Evolutionary conservation across 1,140 invertebrate species (phyloP).

Genomic region (Drosophila fuyamai): DNA sequence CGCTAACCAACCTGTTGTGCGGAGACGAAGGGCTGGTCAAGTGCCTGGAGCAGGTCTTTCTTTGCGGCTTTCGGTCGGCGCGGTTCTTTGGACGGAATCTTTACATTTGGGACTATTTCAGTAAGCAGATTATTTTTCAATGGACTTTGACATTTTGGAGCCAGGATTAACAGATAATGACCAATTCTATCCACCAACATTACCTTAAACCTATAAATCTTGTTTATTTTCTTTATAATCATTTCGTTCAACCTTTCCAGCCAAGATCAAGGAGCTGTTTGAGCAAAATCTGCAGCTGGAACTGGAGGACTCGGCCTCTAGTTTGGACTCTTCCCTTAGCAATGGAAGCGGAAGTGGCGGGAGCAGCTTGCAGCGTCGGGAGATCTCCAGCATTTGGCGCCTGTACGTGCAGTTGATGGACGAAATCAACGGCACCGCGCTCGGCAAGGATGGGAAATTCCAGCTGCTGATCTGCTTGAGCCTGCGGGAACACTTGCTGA

Average conservation of each 20-base stretch:
- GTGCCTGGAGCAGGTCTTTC: conserved; percentile 96
- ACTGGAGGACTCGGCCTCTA: conserved; percentile 81
- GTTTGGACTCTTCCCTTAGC: conserved; percentile 79
- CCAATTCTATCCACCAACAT: too few relatives aligned
- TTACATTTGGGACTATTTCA: conserved; percentile 99
- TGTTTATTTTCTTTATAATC: background rate
- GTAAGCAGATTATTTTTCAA: conserved; percentile 86
- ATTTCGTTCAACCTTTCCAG: conserved; percentile 85
- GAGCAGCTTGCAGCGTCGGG: conserved; percentile 85
- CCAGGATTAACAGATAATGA: too few relatives aligned
- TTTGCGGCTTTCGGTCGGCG: conserved; percentile 96
- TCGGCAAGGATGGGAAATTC: conserved; percentile 99
- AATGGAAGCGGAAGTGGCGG: conserved; percentile 84
- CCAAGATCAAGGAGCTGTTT: conserved; percentile 93
- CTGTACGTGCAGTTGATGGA: conserved; percentile 92
- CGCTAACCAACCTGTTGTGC: conserved; percentile 96
- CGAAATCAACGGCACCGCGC: conserved; percentile 93
- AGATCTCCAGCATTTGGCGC: conserved; percentile 89
- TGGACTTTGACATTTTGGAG: too few relatives aligned
- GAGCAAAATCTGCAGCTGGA: conserved; percentile 90
- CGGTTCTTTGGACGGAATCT: conserved; percentile 97
- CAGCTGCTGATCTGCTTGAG: conserved; percentile 97
- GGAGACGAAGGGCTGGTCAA: conserved; percentile 97
- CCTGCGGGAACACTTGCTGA: conserved; percentile 94
- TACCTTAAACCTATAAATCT: too few relatives aligned